Evolutionary conservation across 64 coral and sea anemone genomes (phyloP).

Genomic region (Stichodactyla helianthus): DNA sequence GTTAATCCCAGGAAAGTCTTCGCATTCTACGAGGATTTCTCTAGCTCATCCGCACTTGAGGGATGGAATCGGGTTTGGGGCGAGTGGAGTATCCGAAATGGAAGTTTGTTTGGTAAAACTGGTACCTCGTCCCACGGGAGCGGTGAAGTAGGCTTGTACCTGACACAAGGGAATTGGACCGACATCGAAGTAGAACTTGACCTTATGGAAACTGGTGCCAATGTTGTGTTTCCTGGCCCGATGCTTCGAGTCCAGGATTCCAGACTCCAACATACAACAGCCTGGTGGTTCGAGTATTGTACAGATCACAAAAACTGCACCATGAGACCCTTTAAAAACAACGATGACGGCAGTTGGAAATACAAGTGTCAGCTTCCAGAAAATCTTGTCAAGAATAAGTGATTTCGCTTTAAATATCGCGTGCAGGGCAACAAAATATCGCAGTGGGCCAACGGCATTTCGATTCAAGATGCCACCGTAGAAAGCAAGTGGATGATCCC

Average conservation of each 20-base stretch:
- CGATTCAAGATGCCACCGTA: constrained; percentile 44
- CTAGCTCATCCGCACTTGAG: constrained; percentile 9
- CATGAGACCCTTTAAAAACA: constrained; percentile 45
- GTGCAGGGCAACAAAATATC: constrained; percentile 41
- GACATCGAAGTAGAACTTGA: constrained; percentile 65
- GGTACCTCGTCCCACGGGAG: constrained; percentile 4
- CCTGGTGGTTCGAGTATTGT: constrained; percentile 70
- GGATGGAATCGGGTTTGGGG: constrained; percentile 53
- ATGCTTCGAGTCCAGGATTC: constrained; percentile 45
- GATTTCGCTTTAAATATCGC: constrained; percentile 67
- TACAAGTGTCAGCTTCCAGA: constrained; percentile 33
- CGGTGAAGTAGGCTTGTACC: constrained; percentile 47
- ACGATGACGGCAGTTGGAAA: constrained; percentile 40
- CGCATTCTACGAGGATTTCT: constrained; percentile 76
- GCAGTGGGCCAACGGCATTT: constrained; percentile 54
- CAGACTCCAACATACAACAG: constrained; percentile 32
- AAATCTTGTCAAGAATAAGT: constrained; percentile 31
- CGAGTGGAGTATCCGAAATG: constrained; percentile 33
- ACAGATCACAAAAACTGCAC: constrained; percentile 11
- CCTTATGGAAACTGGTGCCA: not conserved
- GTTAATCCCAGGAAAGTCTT: constrained; percentile 41
- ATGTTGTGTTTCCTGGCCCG: constrained; percentile 35
- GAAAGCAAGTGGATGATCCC: constrained; percentile 42
- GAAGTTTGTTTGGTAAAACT: constrained; percentile 45
- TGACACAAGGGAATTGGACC: constrained; percentile 46